phyloP scores from a whole-genome alignment of 2,888 invertebrate genomes.

The Aspidiotus rigidus region DNA sequence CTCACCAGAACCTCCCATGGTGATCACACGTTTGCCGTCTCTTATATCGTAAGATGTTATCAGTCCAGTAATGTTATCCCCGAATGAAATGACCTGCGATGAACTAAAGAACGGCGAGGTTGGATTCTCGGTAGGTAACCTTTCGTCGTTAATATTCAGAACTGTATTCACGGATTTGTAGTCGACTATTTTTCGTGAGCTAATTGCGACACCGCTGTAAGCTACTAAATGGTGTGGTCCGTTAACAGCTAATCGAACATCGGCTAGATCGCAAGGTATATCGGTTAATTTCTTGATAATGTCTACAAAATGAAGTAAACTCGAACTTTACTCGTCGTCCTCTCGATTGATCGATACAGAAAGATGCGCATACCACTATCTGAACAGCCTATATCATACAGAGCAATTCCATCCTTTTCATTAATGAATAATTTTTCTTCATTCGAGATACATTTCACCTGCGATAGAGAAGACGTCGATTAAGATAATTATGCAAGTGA shows the following conservation, averaged over 20 bases:
- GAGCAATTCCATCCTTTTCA: constrained; percentile 17
- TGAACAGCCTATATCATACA: constrained; percentile 20
- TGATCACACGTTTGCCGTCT: neutral
- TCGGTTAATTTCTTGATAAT: constrained; percentile 9
- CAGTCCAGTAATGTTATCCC: constrained; percentile 3
- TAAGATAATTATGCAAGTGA: neutral
- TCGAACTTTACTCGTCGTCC: neutral
- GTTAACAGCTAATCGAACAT: constrained; percentile 13
- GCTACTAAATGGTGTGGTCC: neutral
- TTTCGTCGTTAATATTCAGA: neutral
- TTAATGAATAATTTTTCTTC: constrained; percentile 18
- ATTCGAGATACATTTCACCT: constrained; percentile 22
- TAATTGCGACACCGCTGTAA: neutral
- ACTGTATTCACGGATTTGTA: constrained; percentile 6
- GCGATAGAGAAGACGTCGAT: neutral
- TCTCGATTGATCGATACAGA: neutral
- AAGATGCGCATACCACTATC: constrained; percentile 17
- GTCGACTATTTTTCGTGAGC: constrained; percentile 6
- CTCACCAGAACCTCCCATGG: neutral
- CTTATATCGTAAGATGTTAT: constrained; percentile 18
- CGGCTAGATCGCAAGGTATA: constrained; percentile 12
- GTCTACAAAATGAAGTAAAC: constrained; percentile 10
- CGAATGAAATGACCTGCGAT: constrained; percentile 11
- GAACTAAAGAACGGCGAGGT: constrained; percentile 16
- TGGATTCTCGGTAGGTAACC: neutral